A percentile compares a stretch with the other conserved stretches of the same genome.
These are phyloP conservation scores for Hyppa rectilinea DNA, from an alignment of 2,888 invertebrate genomes.

Conservation along the genomic window DNA sequence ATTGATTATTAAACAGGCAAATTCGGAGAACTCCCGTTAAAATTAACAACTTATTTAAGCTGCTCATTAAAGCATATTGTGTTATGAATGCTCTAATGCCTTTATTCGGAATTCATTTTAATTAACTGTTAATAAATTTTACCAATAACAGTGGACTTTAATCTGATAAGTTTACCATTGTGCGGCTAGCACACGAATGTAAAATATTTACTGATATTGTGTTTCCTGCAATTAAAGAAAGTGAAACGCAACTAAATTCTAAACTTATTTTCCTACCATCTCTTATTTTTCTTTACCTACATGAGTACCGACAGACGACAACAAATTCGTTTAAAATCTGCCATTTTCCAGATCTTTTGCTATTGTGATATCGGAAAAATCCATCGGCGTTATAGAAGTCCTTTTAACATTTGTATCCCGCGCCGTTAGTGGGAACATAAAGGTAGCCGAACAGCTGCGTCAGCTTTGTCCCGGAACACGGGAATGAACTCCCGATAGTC, in stretches of 20 bases:
- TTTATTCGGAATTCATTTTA: neutral
- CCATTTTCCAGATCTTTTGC: neutral
- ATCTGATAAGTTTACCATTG: neutral
- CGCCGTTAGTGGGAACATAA: constrained; percentile 39
- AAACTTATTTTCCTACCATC: neutral
- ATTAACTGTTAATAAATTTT: constrained; percentile 1
- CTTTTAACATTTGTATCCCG: constrained; percentile 32
- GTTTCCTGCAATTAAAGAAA: neutral
- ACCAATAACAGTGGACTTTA: constrained; percentile 1
- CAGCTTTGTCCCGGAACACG: constrained; percentile 53
- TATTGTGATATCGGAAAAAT: constrained; percentile 14
- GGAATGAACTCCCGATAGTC: constrained; percentile 45
- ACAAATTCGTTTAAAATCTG: neutral
- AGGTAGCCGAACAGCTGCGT: constrained; percentile 47
- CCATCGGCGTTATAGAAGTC: constrained; percentile 17
- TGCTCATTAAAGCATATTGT: neutral
- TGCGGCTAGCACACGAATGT: neutral
- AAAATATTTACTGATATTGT: neutral
- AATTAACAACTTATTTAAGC: neutral
- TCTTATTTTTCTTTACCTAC: neutral
- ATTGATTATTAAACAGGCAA: no score
- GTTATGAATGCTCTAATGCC: constrained; percentile 5
- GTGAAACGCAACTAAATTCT: neutral
- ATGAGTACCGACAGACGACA: neutral
- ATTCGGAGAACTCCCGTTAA: no score